Base-by-base conservation (phyloP, 2,113 vertebrate species). In the Cranoglanis bouderius region DNA sequence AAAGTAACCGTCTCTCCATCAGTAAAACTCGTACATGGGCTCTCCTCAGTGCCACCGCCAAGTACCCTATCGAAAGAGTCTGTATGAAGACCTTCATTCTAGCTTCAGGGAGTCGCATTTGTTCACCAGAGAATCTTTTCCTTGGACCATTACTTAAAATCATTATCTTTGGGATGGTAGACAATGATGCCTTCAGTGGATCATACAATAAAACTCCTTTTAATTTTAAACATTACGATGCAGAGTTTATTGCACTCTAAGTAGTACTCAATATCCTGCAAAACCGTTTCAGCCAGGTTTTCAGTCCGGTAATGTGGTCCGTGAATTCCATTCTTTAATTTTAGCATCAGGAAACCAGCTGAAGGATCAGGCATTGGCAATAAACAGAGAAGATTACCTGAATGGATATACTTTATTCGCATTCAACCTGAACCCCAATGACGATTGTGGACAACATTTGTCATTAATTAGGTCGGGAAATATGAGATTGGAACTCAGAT, bases 211-310 rank as follows among this genome's bases (percentile, higher is more conserved):
- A 74, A 13, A 74, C 40, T 19, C 59, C 21, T 21, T 61, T 61
- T 61, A 61, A 61, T 24, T 61, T 61, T 26, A 61, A 70, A 29
- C n/a, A 26, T 18, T 78, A 51, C 10, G 49, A 51, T 51, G 43
- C 43, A 43, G 43, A 51, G 49, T 51, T 51, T 51, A 12, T 51
- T 10, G 49, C 75, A 26, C 18, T 49, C 16, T 78, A 21, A 1
- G 9, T 24, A 24, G 75, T 24, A 78, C 40, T 26, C 43, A 78
- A 26, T 78, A 78, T 46, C 43, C 75, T 78, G 75, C 75, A 78
- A 78, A 78, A 78, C 38, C 75, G 21, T 78, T 78, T 78, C 75
- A 78, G 29, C 40, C 75, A 26, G 19, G 3, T 78, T 78, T 78
- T 26, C 40, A 78, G 40, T 18, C 14, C 38, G 40, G 75, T 26